Evolutionary conservation across 1,140 invertebrate genomes (phyloP).

Genomic region (Cyphomyrmex costatus): DNA sequence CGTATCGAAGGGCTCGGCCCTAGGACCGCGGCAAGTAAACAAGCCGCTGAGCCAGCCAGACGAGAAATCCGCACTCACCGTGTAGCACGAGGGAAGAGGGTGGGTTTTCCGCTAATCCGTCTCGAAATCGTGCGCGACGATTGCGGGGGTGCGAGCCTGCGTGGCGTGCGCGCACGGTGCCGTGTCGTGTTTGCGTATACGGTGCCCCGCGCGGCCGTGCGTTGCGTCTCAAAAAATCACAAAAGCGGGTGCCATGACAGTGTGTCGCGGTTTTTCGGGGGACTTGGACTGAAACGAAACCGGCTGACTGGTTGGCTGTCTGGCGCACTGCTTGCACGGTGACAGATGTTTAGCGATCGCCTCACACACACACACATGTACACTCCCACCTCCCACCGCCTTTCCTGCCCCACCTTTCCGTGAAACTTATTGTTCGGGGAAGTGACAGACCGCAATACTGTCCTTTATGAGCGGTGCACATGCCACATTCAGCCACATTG

Average conservation of each 20-base stretch:
- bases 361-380: no score
- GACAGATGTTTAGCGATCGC: slow-evolving; percentile 74
- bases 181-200: slow-evolving; percentile 43
- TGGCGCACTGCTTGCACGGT: slow-evolving; percentile 59
- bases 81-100: slow-evolving; percentile 25
- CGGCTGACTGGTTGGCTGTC: background rate
- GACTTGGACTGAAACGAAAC: slow-evolving; percentile 68
- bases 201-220: slow-evolving; percentile 37
- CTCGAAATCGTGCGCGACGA: slow-evolving; percentile 26
- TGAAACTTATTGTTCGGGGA: slow-evolving; percentile 68
- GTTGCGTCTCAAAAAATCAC: slow-evolving; percentile 73
- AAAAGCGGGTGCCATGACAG: slow-evolving; percentile 81
- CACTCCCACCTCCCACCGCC: slow-evolving; percentile 42
- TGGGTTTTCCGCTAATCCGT: slow-evolving; percentile 30
- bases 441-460: slow-evolving; percentile 49
- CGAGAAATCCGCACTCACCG: slow-evolving; percentile 63
- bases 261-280: slow-evolving; percentile 72
- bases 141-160: slow-evolving; percentile 7
- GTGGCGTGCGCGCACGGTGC: background rate
- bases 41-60: background rate
- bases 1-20: slow-evolving; percentile 63
- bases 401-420: slow-evolving; percentile 61
- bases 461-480: slow-evolving; percentile 23
- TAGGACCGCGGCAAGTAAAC: slow-evolving; percentile 61
- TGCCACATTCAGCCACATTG: no score